Conservation (phyloP, 2,113 vertebrate genomes). For the Dromiciops gliroides region DNA sequence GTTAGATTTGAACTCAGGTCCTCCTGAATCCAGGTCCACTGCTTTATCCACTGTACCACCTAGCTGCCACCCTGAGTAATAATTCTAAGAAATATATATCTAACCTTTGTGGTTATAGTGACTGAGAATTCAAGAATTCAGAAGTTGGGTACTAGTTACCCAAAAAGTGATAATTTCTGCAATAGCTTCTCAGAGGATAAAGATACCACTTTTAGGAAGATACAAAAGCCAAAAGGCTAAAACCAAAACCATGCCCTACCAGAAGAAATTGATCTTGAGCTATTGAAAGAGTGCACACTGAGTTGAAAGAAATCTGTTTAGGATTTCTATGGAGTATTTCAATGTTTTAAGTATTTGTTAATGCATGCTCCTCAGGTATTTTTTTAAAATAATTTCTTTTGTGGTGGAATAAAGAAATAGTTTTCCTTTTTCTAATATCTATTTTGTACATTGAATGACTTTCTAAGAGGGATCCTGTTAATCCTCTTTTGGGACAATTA, state of each 20-base stretch:
- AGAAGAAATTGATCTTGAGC: neutral
- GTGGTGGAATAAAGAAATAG: neutral
- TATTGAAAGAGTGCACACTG: neutral
- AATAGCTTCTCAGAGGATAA: neutral
- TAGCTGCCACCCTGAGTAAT: too few species aligned
- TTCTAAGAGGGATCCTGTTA: too few species aligned
- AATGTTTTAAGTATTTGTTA: neutral
- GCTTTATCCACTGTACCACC: too few species aligned
- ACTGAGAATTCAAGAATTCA: neutral
- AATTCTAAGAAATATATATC: neutral
- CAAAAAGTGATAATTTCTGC: neutral
- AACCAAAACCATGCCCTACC: neutral
- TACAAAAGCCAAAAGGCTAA: neutral
- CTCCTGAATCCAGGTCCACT: too few species aligned
- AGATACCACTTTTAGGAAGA: neutral
- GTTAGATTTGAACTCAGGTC: too few species aligned
- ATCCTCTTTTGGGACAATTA: too few species aligned
- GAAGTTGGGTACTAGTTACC: neutral
- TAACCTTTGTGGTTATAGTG: neutral
- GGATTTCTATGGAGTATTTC: neutral
- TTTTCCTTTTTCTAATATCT: too few species aligned
- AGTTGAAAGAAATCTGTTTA: neutral
- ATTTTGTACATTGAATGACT: too few species aligned
- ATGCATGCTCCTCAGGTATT: neutral
- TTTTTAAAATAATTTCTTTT: neutral